Evolutionary conservation across 1,140 invertebrate species (phyloP).

Genomic region (Metopolophium dirhodum): DNA sequence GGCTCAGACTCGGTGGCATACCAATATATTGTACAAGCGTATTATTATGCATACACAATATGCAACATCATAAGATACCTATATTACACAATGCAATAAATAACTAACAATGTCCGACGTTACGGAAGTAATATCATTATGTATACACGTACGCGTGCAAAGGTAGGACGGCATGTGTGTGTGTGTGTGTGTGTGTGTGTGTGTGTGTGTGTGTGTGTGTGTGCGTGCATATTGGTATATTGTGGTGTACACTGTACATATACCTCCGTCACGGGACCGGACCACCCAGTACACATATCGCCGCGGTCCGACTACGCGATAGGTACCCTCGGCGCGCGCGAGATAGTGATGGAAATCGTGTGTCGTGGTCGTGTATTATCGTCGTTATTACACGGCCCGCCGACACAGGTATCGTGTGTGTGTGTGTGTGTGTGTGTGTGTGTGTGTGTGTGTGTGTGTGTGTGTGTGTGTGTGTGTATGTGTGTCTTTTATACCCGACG

Average conservation of each 20-base stretch:
- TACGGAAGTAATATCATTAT: constrained; percentile 38
- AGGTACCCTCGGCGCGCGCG: background rate
- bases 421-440: background rate
- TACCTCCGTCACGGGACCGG: background rate
- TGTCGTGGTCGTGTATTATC: background rate
- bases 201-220: too few relatives aligned
- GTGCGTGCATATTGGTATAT: too few relatives aligned
- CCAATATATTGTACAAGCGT: background rate
- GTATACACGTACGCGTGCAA: too few relatives aligned
- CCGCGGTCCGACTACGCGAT: background rate
- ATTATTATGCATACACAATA: background rate
- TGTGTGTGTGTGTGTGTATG: too few relatives aligned
- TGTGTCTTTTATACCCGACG: background rate
- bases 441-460: background rate
- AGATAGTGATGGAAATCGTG: background rate
- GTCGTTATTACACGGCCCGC: background rate
- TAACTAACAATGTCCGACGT: constrained; percentile 14
- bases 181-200: too few relatives aligned
- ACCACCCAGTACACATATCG: background rate
- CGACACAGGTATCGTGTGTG: background rate
- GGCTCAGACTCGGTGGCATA: background rate
- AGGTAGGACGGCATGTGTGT: background rate
- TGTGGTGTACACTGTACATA: background rate
- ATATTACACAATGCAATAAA: background rate
- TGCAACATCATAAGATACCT: background rate